These are phyloP conservation scores for Lamellibrachia luymesi DNA, from an alignment of 1,140 invertebrate species.

Conservation along the genomic window DNA sequence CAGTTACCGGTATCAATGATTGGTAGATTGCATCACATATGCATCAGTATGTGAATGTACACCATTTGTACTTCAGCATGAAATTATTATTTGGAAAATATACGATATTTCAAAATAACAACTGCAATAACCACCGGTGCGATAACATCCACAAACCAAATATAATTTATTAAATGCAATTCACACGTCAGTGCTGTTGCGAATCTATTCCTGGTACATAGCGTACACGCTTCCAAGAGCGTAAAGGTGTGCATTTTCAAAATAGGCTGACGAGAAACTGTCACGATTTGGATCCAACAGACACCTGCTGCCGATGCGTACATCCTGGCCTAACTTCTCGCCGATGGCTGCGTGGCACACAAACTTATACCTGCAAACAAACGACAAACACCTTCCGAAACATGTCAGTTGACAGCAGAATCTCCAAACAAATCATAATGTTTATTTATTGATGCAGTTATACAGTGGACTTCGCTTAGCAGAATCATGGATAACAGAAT, in stretches of 20 bases:
- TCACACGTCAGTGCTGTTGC: background rate
- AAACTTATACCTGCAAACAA: background rate
- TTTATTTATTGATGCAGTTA: too few relatives aligned
- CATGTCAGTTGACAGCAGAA: background rate
- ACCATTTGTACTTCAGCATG: too few relatives aligned
- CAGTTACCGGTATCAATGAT: too few relatives aligned
- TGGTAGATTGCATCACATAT: too few relatives aligned
- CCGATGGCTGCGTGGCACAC: background rate
- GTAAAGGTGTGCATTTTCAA: background rate
- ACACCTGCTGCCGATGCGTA: background rate
- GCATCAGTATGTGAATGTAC: too few relatives aligned
- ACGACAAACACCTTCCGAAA: background rate
- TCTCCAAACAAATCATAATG: background rate
- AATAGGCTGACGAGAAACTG: background rate
- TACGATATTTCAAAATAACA: background rate
- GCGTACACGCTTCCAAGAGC: background rate
- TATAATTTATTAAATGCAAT: constrained; percentile 2
- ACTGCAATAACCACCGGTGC: background rate
- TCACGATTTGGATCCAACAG: background rate
- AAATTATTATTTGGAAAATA: background rate
- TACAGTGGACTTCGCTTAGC: too few relatives aligned
- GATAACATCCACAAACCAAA: background rate
- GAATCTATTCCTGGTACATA: background rate
- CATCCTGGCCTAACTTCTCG: background rate
- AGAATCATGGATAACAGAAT: too few relatives aligned